These are phyloP conservation scores for Ataeniobius toweri DNA, from an alignment of 2,797 vertebrate species.

Conservation along the genomic window DNA sequence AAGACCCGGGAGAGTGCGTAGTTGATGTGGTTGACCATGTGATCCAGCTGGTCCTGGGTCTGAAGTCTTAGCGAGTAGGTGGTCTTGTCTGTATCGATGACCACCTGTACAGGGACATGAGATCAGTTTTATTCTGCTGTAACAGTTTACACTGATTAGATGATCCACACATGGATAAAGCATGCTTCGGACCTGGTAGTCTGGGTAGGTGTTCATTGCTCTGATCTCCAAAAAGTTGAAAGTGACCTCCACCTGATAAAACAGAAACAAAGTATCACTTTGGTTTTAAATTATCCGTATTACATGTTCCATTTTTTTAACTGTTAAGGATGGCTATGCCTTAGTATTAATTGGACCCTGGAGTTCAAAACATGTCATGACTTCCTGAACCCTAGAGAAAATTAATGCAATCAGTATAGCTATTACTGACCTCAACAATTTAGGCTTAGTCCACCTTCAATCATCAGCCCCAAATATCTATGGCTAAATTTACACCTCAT, in stretches of 20 bases:
- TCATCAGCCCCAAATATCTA: not conserved
- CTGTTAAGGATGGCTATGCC: not conserved
- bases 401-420: not conserved
- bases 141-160: not conserved
- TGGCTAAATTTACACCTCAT: not conserved
- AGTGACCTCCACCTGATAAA: slow-evolving; percentile 84
- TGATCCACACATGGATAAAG: not conserved
- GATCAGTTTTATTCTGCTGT: not conserved
- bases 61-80: slow-evolving; percentile 84
- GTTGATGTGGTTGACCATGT: slow-evolving; percentile 87
- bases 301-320: not conserved
- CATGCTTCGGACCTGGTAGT: slow-evolving; percentile 81
- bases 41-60: slow-evolving; percentile 85
- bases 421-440: not conserved
- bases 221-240: slow-evolving; percentile 93
- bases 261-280: slow-evolving; percentile 7
- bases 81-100: slow-evolving; percentile 90
- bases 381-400: not conserved
- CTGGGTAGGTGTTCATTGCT: slow-evolving; percentile 85
- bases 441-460: not conserved
- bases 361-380: not conserved
- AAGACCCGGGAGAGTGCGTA: slow-evolving; percentile 88
- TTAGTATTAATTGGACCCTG: not conserved
- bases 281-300: not conserved
- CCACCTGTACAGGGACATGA: slow-evolving; percentile 72